Evolutionary conservation across 2,888 invertebrate genomes (phyloP).

Genomic region (Marronus borbonicus): DNA sequence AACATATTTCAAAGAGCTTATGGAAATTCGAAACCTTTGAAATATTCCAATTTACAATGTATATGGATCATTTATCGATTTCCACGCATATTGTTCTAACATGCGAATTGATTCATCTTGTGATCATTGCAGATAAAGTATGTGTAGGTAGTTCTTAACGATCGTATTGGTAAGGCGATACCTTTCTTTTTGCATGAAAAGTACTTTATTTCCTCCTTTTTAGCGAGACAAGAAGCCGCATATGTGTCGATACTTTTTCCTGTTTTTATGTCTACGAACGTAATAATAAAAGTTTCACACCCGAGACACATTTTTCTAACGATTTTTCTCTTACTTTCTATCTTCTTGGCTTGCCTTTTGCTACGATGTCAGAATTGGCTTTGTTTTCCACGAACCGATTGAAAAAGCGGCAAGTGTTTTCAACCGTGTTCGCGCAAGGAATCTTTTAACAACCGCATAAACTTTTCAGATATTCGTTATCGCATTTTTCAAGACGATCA

Average conservation of each 20-base stretch:
- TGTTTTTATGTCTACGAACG: constrained; percentile 25
- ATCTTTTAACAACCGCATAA: constrained; percentile 22
- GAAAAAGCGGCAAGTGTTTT: constrained; percentile 30
- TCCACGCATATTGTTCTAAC: too few relatives aligned
- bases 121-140: too few relatives aligned
- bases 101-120: too few relatives aligned
- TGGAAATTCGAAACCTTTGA: too few relatives aligned
- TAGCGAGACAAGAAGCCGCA: neutral
- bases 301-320: constrained; percentile 34
- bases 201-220: neutral
- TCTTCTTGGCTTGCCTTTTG: constrained; percentile 18
- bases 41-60: too few relatives aligned
- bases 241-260: constrained; percentile 8
- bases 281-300: constrained; percentile 37
- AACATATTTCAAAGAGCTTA: too few relatives aligned
- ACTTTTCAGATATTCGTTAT: constrained; percentile 37
- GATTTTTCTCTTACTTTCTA: constrained; percentile 32
- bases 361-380: constrained; percentile 17
- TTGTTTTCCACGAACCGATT: constrained; percentile 20
- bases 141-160: too few relatives aligned
- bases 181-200: neutral
- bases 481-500: constrained; percentile 11
- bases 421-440: constrained; percentile 1
- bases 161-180: too few relatives aligned
- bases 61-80: too few relatives aligned